Evolutionary conservation across 2,888 invertebrate species (phyloP).

Genomic region (Cryptus armator): DNA sequence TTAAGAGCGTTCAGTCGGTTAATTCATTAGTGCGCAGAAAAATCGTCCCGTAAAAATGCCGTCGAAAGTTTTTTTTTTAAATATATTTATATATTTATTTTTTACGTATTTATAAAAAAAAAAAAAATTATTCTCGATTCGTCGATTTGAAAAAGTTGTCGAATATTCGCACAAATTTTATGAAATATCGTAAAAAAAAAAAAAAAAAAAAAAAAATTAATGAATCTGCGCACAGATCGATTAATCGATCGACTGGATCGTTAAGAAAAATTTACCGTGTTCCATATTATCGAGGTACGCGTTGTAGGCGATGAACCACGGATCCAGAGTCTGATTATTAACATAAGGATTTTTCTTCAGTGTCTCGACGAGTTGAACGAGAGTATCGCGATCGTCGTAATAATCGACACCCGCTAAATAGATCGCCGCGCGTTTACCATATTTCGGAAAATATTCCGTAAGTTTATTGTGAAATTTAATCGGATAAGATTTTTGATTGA

Average conservation of each 20-base stretch:
- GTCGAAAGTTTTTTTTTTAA: not conserved
- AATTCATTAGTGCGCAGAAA: too few relatives aligned
- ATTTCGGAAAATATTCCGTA: constrained; percentile 81
- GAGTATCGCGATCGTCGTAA: constrained; percentile 78
- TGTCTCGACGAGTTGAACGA: constrained; percentile 75
- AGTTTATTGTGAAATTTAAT: constrained; percentile 81
- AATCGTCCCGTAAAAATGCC: too few relatives aligned
- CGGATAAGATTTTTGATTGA: constrained; percentile 83
- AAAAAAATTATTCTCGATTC: too few relatives aligned
- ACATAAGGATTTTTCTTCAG: constrained; percentile 80
- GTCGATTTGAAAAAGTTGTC: not conserved
- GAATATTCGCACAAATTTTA: too few relatives aligned
- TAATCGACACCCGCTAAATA: constrained; percentile 83
- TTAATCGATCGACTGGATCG: not conserved
- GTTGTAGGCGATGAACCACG: constrained; percentile 82
- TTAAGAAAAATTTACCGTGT: constrained; percentile 72
- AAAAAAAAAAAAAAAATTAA: not conserved
- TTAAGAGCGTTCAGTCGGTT: not conserved
- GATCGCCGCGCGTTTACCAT: constrained; percentile 81
- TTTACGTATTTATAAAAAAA: too few relatives aligned
- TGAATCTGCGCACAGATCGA: not conserved
- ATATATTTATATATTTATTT: not conserved
- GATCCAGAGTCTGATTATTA: constrained; percentile 81
- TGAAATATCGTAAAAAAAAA: too few relatives aligned
- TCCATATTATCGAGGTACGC: constrained; percentile 76